Base-by-base conservation (phyloP, 2,797 vertebrate species). In the Liparis tanakae region DNA sequence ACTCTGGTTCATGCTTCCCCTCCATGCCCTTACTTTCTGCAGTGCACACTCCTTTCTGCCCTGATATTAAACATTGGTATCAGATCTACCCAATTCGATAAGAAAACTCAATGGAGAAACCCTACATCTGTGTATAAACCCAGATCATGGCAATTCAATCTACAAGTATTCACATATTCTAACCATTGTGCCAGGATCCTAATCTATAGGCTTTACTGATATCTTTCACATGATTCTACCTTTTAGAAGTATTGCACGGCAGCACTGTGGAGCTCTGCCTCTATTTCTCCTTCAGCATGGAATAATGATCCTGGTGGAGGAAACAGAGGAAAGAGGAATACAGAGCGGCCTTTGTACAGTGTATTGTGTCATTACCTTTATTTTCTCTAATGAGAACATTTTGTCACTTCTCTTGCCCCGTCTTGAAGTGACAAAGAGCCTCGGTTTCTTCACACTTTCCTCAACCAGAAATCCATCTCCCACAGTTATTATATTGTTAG, bases 381-480 rank as follows among this genome's bases (percentile, higher is more conserved):
- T 74, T 71, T 70, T 76, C 54, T 64, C 10, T 78, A 59, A 75
- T 64, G 56, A 57, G 5, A 58, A 39, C 61, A 25, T 65, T 73
- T 73, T 55, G 20, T 64, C 51, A 33, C 64, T 60, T 67, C 20
- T 71, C 43, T 59, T 61, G 4, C 44, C 56, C 64, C 53, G 41
- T 55, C 80, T 78, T 25, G 7, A 70, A 68, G 76, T 79, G 74
- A 72, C 46, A 65, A 51, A 37, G n/a, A 58, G 60, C 33, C 20
- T 76, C 62, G 2, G 7, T 61, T 55, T 75, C 53, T 60, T 72
- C 33, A 33, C 20, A 22, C 61, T 54, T 51, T 56, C 18, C 7
- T 50, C 46, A 66, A 66, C 76, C 61, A 75, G 37, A 63, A 80
- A 80, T 73, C 68, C 56, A 51, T 83, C 76, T 67, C 72, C 70